Base-by-base conservation (phyloP, 2,888 invertebrate species). In the Mythimna lalbum region DNA sequence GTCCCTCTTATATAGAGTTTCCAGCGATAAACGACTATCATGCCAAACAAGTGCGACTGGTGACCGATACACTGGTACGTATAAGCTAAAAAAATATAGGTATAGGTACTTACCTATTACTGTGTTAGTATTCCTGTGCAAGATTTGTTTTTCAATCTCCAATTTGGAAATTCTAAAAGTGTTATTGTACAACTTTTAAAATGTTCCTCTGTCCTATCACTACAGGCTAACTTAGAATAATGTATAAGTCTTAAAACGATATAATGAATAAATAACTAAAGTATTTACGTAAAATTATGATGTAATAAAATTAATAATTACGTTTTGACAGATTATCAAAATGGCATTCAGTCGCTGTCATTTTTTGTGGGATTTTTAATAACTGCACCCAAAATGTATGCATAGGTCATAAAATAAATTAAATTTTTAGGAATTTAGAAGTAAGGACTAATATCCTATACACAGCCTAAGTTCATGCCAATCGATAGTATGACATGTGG, bases 1-100 rank as follows among this genome's bases (percentile, higher is more conserved):
- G 63, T 74, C 87, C 84, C 86, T 87, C 89, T 92, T 94, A 81
- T 94, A 94, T 93, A 94, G 90, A 91, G 83, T 91, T 88, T 82
- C 80, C 70, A 77, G 86, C 87, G 92, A 91, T 92, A 93, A 93
- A 91, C 92, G 90, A 90, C 92, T 90, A 91, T 92, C 90, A 85
- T 87, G 82, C 78, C 83, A 86, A 89, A 88, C 89, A 85, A 89
- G 89, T 88, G 84, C 86, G 86, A 87, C 86, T 83, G 74, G 86
- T 82, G 81, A 78, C 81, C 78, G 81, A 81, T 77, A 78, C 70
- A 67, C 49, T 66, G 47, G 31, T 50, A 56, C 10, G 10, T 57
- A 47, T 56, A 64, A 19, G 47, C 14, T 57, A 65, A 43, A 53
- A 43, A 69, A 36, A n/a, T n/a, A n/a, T n/a, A n/a, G n/a, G n/a